A percentile compares a stretch with the other conserved stretches of the same genome.
Conservation (phyloP, 2,113 vertebrate genomes). For the Otis tarda region DNA sequence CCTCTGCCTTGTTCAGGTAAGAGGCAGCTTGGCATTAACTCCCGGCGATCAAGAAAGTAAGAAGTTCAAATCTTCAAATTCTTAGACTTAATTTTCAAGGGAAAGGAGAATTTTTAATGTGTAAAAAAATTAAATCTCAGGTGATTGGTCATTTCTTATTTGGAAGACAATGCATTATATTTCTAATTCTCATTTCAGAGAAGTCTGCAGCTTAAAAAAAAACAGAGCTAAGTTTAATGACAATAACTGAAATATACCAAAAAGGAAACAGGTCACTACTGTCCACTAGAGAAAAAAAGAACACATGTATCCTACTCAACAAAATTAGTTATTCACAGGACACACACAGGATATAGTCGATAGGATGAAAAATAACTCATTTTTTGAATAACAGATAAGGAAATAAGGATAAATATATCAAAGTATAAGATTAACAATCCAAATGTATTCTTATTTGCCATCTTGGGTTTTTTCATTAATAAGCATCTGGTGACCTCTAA, state of each 20-base stretch:
- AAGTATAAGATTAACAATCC: neutral
- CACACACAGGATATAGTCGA: neutral
- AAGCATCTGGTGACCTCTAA: neutral
- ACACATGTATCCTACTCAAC: neutral
- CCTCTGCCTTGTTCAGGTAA: neutral
- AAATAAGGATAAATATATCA: neutral
- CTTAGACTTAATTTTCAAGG: neutral
- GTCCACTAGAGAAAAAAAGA: neutral
- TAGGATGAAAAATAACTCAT: neutral
- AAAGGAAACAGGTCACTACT: neutral
- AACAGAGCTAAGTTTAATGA: neutral
- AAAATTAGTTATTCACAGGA: neutral
- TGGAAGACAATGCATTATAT: neutral
- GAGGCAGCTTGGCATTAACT: neutral
- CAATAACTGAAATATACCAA: neutral
- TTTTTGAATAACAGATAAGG: neutral
- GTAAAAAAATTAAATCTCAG: neutral
- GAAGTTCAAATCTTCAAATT: neutral
- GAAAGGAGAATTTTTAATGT: neutral
- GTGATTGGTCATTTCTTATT: neutral
- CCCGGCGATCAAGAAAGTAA: neutral
- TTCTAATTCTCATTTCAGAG: neutral
- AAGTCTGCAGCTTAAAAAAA: neutral
- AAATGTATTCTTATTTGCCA: neutral
- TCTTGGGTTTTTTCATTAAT: neutral